Conservation (phyloP, 2,888 invertebrate species). For the Reticulitermes lucifugus region DNA sequence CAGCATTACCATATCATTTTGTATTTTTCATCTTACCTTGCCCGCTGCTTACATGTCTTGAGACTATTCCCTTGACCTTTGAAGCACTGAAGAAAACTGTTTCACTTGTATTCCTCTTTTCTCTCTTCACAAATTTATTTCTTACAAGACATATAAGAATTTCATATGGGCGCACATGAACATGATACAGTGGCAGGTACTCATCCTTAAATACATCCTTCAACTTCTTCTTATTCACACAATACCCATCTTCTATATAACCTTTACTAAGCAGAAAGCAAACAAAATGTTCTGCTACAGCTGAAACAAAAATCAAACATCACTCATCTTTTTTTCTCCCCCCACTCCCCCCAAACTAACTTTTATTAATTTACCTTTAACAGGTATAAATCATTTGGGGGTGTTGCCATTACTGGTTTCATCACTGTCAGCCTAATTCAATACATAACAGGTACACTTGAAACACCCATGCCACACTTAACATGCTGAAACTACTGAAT, state of each 20-base stretch:
- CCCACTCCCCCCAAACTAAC: no score
- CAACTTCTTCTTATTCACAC: not conserved
- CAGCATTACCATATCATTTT: no score
- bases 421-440: no score
- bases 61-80: not conserved
- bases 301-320: not conserved
- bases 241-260: not conserved
- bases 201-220: not conserved
- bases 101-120: not conserved
- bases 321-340: no score
- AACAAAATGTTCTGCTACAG: slow-evolving; percentile 6
- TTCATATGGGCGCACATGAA: not conserved
- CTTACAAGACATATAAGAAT: not conserved
- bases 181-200: slow-evolving; percentile 1
- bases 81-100: not conserved
- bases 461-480: no score
- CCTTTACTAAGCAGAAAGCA: not conserved
- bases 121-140: not conserved
- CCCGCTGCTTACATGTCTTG: not conserved
- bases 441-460: no score
- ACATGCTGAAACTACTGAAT: no score
- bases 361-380: no score
- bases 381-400: no score
- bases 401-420: no score
- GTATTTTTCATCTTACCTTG: not conserved